These are phyloP conservation scores for Hemitrygon akajei DNA, from an alignment of 2,797 vertebrate species.

Conservation along the genomic window DNA sequence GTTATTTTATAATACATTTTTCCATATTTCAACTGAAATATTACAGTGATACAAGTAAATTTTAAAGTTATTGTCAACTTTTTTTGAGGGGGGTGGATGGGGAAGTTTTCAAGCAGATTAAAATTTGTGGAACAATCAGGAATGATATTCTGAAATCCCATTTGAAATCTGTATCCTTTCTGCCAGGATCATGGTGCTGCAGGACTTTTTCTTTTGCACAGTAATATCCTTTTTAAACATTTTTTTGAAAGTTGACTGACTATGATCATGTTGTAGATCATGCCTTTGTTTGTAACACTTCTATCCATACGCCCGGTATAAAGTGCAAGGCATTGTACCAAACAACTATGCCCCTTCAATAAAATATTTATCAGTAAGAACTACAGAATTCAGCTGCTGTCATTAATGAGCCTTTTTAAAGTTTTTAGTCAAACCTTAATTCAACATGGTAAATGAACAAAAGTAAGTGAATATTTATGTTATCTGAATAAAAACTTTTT, in stretches of 20 bases:
- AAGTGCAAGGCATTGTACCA: conserved; percentile 23
- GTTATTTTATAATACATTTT: conserved; percentile 33
- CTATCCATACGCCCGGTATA: not conserved
- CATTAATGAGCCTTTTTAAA: conserved; percentile 35
- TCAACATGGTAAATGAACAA: conserved; percentile 32
- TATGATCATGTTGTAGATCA: conserved; percentile 20
- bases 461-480: conserved; percentile 35
- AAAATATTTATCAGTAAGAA: conserved; percentile 32
- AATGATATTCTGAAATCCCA: not conserved
- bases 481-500: conserved; percentile 34
- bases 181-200: not conserved
- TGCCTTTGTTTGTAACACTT: conserved; percentile 10
- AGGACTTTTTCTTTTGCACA: conserved; percentile 14
- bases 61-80: not conserved
- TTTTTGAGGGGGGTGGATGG: not conserved
- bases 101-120: not conserved
- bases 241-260: not conserved
- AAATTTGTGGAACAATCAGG: not conserved
- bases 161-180: conserved; percentile 15
- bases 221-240: not conserved
- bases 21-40: not conserved
- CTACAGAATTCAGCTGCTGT: conserved; percentile 29
- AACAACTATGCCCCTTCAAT: conserved; percentile 23
- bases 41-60: conserved; percentile 19
- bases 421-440: conserved; percentile 26